A percentile compares a stretch with the other conserved stretches of the same genome.
These are phyloP conservation scores for Mugil cephalus DNA, from an alignment of 2,113 vertebrate genomes.

Conservation along the genomic window DNA sequence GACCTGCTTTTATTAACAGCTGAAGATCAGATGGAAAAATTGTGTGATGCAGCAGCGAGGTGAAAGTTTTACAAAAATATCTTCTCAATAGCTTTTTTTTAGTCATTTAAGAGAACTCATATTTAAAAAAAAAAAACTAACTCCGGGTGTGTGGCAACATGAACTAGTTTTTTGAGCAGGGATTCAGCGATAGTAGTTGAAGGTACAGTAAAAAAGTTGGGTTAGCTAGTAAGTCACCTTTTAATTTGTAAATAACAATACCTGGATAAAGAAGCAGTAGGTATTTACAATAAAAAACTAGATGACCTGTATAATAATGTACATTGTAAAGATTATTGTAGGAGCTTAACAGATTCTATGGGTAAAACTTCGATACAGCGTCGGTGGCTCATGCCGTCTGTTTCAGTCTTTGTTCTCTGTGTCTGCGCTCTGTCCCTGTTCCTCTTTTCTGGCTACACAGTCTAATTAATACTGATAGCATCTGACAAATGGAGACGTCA, in stretches of 20 bases:
- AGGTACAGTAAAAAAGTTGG: too few species aligned
- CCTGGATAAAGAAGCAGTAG: background rate
- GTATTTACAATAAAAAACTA: background rate
- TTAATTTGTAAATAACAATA: too few species aligned
- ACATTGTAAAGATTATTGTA: background rate
- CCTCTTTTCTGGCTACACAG: slow-evolving; percentile 34
- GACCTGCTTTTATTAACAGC: background rate
- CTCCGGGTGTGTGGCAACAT: too few species aligned
- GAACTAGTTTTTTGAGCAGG: too few species aligned
- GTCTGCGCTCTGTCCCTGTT: slow-evolving; percentile 20
- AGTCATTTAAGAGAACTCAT: background rate
- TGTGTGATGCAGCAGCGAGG: background rate
- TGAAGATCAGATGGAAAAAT: slow-evolving; percentile 2
- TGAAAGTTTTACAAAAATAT: background rate
- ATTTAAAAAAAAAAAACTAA: too few species aligned
- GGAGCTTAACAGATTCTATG: background rate
- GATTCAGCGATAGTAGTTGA: background rate
- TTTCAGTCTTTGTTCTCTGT: slow-evolving; percentile 31
- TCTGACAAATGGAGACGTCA: slow-evolving; percentile 67
- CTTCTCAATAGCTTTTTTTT: background rate
- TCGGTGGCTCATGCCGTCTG: background rate
- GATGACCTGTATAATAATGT: background rate
- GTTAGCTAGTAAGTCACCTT: too few species aligned
- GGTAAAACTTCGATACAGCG: background rate
- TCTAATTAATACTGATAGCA: slow-evolving; percentile 62